Base-by-base conservation (phyloP, 2,797 vertebrate species). In the Dryobates pubescens region DNA sequence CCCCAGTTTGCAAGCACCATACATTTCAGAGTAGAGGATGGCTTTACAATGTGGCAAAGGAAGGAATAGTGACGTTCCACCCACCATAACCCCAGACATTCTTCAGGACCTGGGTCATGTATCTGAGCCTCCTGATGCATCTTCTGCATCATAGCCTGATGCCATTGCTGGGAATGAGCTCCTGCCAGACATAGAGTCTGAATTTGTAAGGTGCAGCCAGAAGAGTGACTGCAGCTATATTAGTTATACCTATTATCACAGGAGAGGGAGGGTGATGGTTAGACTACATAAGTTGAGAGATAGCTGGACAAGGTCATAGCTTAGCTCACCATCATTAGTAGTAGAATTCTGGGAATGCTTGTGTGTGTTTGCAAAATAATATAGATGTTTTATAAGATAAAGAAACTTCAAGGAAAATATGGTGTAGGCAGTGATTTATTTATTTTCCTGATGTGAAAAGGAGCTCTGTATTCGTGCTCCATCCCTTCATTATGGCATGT, bases 131-230 rank as follows among this genome's bases (percentile, higher is more conserved):
- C 43, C 38, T 49, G 51, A 47, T 65, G n/a, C 9, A 49, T 27
- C 71, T 90, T 68, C 27, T 47, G 41, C 23, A 1, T 7, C 26
- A 32, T 12, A 82, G 30, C 17, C 26, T 80, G 30, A 12, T 58
- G 58, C 47, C 14, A 2, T 67, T 59, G 65, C 77, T 88, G 62
- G 29, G 27, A 86, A 17, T 3, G 4, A 62, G 47, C 62, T 82
- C 30, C 29, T 70, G 53, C 49, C 30, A 67, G 57, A 11, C 0
- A 0, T 17, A n/a, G n/a, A 58, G 67, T 58, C 26, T 0, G 0
- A 9, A 4, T 56, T 61, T 83, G 29, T 18, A 38, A 45, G 43
- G 45, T 32, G n/a, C 29, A 69, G 18, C n/a, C 61, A 13, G 53
- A 26, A 85, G 63, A 36, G 22, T 11, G 9, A 45, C 29, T 8